These are phyloP conservation scores for Hippocampus kuda DNA, from an alignment of 2,797 vertebrate genomes.

Conservation along the genomic window DNA sequence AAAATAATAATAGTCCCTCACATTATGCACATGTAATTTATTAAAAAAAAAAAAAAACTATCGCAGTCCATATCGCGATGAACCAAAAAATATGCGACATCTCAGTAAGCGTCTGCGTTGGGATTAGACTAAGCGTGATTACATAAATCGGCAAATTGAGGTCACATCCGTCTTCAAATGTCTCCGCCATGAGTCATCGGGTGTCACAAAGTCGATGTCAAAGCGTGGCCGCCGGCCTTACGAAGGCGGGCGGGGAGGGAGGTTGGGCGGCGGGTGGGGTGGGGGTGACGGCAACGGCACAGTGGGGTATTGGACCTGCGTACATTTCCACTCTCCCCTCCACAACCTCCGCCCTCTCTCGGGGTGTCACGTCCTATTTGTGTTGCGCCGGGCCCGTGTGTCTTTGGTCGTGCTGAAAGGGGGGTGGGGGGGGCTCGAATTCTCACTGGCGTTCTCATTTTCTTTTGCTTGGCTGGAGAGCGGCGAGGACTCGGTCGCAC, in stretches of 20 bases:
- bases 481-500: slow-evolving; percentile 45
- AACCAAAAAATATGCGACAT: not conserved
- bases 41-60: not conserved
- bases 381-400: slow-evolving; percentile 45
- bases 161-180: slow-evolving; percentile 52
- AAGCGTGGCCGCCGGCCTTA: slow-evolving; percentile 41
- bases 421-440: slow-evolving; percentile 7
- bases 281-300: slow-evolving; percentile 26
- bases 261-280: slow-evolving; percentile 1
- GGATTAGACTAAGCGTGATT: slow-evolving; percentile 30
- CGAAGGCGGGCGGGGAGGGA: slow-evolving; percentile 1
- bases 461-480: slow-evolving; percentile 60
- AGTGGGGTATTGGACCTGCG: slow-evolving; percentile 34
- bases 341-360: slow-evolving; percentile 44
- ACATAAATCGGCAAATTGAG: slow-evolving; percentile 53
- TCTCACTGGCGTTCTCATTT: not conserved
- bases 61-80: not conserved
- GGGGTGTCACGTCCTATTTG: slow-evolving; percentile 64
- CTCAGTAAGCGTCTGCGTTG: not conserved
- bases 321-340: slow-evolving; percentile 32
- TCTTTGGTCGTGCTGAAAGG: slow-evolving; percentile 42
- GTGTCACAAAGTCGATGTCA: slow-evolving; percentile 55
- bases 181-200: slow-evolving; percentile 54
- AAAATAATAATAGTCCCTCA: not conserved
- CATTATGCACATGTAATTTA: not conserved